Percentiles rank a stretch among this genome's conserved stretches.
Evolutionary conservation across 2,888 invertebrate genomes (phyloP).

Genomic region (Xanthorhoe spadicearia): DNA sequence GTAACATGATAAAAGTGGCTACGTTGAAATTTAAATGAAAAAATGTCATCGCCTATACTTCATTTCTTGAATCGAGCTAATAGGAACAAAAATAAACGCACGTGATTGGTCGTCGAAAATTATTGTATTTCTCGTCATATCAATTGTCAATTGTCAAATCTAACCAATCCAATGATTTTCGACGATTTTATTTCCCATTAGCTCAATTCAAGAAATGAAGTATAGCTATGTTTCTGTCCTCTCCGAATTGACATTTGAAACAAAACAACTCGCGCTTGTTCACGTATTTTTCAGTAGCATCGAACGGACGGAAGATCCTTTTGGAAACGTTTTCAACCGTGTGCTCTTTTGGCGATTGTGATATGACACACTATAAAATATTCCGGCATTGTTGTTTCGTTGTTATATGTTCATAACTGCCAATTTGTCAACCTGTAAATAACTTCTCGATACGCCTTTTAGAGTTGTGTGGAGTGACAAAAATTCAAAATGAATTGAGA

Average conservation of each 20-base stretch:
- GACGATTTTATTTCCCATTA: no score
- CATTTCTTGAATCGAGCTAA: no score
- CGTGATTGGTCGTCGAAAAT: no score
- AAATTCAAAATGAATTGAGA: constrained; percentile 12
- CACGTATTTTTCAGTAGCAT: neutral
- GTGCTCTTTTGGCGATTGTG: neutral
- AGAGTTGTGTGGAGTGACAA: constrained; percentile 52
- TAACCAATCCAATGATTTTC: no score
- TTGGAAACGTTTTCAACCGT: constrained; percentile 1
- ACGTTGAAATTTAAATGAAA: neutral
- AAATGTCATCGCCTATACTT: neutral
- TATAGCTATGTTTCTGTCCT: neutral
- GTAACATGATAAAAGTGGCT: neutral
- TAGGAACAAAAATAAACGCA: no score
- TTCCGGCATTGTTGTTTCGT: constrained; percentile 3
- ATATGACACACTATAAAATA: constrained; percentile 6
- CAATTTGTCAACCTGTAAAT: constrained; percentile 33
- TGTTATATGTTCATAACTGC: constrained; percentile 14
- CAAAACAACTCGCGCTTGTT: neutral
- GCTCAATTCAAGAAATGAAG: no score
- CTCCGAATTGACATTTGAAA: neutral
- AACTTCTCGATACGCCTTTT: constrained; percentile 32
- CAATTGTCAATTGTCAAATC: no score
- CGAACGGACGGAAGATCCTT: neutral
- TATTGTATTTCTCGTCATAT: no score